phyloP scores from a whole-genome alignment of 2,888 invertebrate genomes.

The Augiades crinisus region DNA sequence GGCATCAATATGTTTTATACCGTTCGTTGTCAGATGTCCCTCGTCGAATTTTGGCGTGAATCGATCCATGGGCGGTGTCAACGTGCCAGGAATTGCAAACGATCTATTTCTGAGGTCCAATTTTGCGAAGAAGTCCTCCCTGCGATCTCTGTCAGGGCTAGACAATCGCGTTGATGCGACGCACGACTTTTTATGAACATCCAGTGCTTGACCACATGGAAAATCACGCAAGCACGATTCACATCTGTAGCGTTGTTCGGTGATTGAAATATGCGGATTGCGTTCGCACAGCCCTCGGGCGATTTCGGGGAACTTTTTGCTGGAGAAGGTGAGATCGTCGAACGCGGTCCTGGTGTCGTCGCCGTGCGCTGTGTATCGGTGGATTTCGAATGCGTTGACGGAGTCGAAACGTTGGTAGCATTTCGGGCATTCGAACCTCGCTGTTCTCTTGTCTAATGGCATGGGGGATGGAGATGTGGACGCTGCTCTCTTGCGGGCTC shows the following conservation, averaged over 20 bases:
- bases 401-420: conserved; percentile 89
- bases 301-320: conserved; percentile 89
- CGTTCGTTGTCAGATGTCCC: conserved; percentile 57
- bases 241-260: conserved; percentile 85
- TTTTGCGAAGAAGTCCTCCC: conserved; percentile 91
- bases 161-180: conserved; percentile 57
- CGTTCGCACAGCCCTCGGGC: conserved; percentile 88
- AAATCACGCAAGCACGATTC: conserved; percentile 87
- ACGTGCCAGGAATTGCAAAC: conserved; percentile 71
- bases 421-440: conserved; percentile 84
- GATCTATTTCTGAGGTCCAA: conserved; percentile 88
- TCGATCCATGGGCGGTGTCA: conserved; percentile 69
- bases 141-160: conserved; percentile 81
- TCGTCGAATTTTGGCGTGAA: conserved; percentile 70
- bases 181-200: conserved; percentile 83
- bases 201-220: conserved; percentile 84
- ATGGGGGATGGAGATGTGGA: conserved; percentile 61
- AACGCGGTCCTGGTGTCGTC: conserved; percentile 83
- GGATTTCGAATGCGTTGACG: conserved; percentile 86
- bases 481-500: conserved; percentile 65
- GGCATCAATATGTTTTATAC: conserved; percentile 75
- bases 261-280: conserved; percentile 79
- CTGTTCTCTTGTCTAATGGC: conserved; percentile 63
- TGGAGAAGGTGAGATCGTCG: conserved; percentile 87
- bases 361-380: conserved; percentile 84